Evolutionary conservation across 1,140 invertebrate genomes (phyloP).

Genomic region (Zaprionus ornatus): DNA sequence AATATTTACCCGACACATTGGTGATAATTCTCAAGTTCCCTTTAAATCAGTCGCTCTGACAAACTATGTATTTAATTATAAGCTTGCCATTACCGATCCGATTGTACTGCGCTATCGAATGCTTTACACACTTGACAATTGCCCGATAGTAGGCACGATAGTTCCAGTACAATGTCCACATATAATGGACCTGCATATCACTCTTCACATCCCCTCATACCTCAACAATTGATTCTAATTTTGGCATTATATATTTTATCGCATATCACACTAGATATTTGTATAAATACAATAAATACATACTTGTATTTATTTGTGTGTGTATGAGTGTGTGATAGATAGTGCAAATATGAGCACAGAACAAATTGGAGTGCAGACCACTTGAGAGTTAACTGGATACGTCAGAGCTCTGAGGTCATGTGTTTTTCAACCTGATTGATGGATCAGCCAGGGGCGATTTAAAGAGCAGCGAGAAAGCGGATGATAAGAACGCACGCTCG

Average conservation of each 20-base stretch:
- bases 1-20: conserved; percentile 1
- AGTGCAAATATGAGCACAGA: background rate
- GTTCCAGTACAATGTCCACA: conserved; percentile 7
- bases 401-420: conserved; percentile 33
- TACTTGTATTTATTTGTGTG: background rate
- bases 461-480: background rate
- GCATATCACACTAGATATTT: conserved; percentile 7
- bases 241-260: background rate
- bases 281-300: background rate
- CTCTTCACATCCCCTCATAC: background rate
- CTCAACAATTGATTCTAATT: background rate
- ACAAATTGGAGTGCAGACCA: conserved; percentile 21
- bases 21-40: background rate
- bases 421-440: conserved; percentile 36
- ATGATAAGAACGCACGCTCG: background rate
- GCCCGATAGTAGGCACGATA: background rate
- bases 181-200: background rate
- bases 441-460: conserved; percentile 19
- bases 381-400: conserved; percentile 8
- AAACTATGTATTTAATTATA: conserved; percentile 2
- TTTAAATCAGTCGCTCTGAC: background rate
- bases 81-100: background rate
- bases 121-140: background rate
- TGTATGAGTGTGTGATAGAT: background rate
- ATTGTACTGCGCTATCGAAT: background rate